Base-by-base conservation (phyloP, 1,140 invertebrate species). In the Coelopa frigida region DNA sequence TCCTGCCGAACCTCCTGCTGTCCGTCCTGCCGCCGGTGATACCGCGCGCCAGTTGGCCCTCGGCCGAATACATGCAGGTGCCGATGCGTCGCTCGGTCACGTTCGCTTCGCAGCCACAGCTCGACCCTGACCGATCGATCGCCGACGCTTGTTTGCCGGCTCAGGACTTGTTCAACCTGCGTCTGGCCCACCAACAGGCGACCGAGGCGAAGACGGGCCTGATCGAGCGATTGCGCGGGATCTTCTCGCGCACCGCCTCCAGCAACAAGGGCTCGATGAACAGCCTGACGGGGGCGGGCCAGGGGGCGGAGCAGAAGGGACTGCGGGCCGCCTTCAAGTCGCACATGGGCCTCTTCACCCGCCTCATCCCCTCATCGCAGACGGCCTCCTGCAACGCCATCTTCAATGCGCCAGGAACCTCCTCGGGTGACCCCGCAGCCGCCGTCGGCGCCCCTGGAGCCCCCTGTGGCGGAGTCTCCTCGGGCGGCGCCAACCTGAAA, bases 11-110 rank as follows among this genome's bases (percentile, higher is more conserved):
- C 58, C 67, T 85, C 12, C 65, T 84, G 42, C 74, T 85, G 7
- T 83, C 81, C 21, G 82, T 85, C 14, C 68, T 85, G 14, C 82
- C 83, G 1, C 81, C 82, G 17, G 82, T 85, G 22, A 84, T 84
- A 43, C 83, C 84, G 0, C 70, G 83, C 43, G 83, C 82, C 5
- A 83, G 80, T 59, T 84, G 82, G 82, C 82, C 82, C n/a, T 83
- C 81, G 10, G 75, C 81, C 1, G 78, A 82, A 58, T 72, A 72
- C 29, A 73, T 68, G 55, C 68, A 75, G 49, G 69, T 72, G 17
- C 64, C 73, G 22, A 76, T 76, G 68, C 50, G 69, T 44, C 73
- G 75, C 0, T 71, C 70, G 7, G 73, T 78, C 38, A 78, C 73
- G 27, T 79, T 79, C 47, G 83, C 80, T 63, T 85, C 82, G 12